Conservation (phyloP, 2,797 vertebrate genomes). For the Anas flavirostris region DNA sequence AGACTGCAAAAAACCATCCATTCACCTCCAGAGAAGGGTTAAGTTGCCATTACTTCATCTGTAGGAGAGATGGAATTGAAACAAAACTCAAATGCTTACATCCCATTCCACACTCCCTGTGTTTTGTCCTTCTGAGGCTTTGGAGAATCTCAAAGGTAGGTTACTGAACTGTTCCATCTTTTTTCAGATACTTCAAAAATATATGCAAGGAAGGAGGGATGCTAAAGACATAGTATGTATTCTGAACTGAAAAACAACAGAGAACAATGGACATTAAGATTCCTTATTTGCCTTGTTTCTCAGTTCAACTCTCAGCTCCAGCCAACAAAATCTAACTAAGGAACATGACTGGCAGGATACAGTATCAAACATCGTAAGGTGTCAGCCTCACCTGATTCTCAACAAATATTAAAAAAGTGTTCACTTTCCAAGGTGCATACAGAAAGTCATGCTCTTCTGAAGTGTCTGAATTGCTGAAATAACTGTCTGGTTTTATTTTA, state of each 20-base stretch:
- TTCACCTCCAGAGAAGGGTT: neutral
- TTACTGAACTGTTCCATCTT: neutral
- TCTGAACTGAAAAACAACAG: neutral
- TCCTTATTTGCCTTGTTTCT: neutral
- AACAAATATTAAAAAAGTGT: neutral
- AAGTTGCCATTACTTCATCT: neutral
- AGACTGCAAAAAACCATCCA: neutral
- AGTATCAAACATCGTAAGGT: neutral
- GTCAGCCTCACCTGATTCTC: neutral
- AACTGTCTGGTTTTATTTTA: neutral
- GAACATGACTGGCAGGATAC: neutral
- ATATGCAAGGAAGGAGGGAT: neutral
- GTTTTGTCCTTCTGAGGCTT: neutral
- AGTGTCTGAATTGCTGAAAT: neutral
- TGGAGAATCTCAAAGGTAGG: neutral
- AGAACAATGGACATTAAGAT: neutral
- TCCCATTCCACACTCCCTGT: neutral
- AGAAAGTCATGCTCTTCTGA: neutral
- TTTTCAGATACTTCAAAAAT: neutral
- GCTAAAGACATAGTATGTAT: neutral
- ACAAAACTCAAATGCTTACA: neutral
- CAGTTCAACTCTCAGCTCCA: neutral
- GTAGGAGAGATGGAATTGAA: neutral
- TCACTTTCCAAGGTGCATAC: neutral
- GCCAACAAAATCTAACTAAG: neutral